Evolutionary conservation across 2,113 vertebrate genomes (phyloP), one percentile per base, ranked within the genome.

Genomic region (Lampris megalopsis): DNA sequence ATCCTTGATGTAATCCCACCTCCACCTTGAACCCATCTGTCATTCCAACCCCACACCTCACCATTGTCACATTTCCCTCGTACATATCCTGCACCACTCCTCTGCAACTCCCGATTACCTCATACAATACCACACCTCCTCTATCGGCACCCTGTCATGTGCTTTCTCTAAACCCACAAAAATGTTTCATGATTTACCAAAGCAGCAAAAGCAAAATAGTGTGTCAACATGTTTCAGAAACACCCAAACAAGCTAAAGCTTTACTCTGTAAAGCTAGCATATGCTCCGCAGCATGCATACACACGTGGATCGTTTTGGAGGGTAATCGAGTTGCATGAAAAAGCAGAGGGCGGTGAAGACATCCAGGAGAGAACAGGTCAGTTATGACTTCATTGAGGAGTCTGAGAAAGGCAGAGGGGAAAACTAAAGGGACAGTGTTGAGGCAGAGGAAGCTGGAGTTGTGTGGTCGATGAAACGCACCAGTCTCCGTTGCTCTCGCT

Each of bases 381-480:
- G 59, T 57, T 50, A 52, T 71, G 75, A 40, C 58, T 62, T 62
- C 38, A 59, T 68, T 58, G 82, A 10, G 68, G 49, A 81, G 71
- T 49, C 63, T 56, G 61, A 53, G 53, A 77, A 75, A 53, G 49
- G 58, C n/a, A 36, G 37, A 75, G 38, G 50, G 66, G 52, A 70
- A 47, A 66, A 24, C 3, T 38, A 24, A 61, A 11, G 37, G n/a
- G 6, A 1, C 9, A 13, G 24, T 11, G 6, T 35, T 50, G 9
- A 53, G n/a, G 45, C 40, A 9, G 5, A 73, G 59, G 56, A 67
- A 77, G 61, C 68, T 10, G 53, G 67, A 74, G 69, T 69, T 63
- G 36, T 77, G 24, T 57, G 43, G 50, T 71, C 86, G 11, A 72
- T 80, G 57, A 82, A 24, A 92, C 82, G 73, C 90, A 92, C 88